A percentile compares a stretch with the other conserved stretches of the same genome.
phyloP scores from a whole-genome alignment of 2,888 invertebrate genomes.

The Strigamia transsilvanica region DNA sequence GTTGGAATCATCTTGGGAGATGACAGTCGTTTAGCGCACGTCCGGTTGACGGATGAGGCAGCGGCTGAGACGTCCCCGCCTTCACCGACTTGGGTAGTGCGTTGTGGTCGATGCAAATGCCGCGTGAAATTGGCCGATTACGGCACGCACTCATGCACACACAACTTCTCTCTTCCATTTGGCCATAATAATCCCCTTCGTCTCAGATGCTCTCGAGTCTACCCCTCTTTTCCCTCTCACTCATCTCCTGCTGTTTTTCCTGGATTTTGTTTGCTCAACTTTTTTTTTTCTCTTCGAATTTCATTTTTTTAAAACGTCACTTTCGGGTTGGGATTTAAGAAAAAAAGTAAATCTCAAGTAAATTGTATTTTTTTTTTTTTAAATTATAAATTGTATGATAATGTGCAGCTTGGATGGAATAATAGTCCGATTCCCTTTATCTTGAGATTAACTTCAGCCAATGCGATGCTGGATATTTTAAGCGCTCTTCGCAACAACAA shows the following conservation, averaged over 20 bases:
- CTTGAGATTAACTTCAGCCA: not conserved
- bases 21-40: conserved; percentile 44
- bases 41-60: conserved; percentile 42
- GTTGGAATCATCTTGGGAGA: conserved; percentile 40
- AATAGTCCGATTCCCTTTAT: not conserved
- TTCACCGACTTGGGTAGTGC: conserved; percentile 24
- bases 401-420: not conserved
- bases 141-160: conserved; percentile 42
- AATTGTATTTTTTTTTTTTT: not conserved
- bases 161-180: conserved; percentile 44
- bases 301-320: not conserved
- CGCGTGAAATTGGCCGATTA: conserved; percentile 44
- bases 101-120: conserved; percentile 42
- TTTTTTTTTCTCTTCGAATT: not conserved
- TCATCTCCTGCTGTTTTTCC: conserved; percentile 7
- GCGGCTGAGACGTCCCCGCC: conserved; percentile 6
- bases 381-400: not conserved
- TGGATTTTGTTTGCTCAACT: conserved; percentile 27
- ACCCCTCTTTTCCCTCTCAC: not conserved
- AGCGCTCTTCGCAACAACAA: not conserved
- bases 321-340: not conserved
- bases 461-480: not conserved
- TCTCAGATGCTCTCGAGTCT: not conserved
- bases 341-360: not conserved
- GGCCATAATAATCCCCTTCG: conserved; percentile 38